phyloP scores from a whole-genome alignment of 2,888 invertebrate species.

The Cybosia mesomella region DNA sequence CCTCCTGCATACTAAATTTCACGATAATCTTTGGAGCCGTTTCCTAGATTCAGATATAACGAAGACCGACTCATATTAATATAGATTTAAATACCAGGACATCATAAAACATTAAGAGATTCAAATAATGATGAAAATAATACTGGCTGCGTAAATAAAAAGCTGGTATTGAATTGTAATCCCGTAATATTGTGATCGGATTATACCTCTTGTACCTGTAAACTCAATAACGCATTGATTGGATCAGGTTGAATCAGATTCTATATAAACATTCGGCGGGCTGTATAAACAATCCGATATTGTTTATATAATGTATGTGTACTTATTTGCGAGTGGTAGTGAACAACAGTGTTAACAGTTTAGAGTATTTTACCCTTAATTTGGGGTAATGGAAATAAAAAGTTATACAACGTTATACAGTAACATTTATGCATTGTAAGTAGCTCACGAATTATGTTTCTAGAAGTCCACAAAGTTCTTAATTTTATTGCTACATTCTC shows the following conservation, averaged over 20 bases:
- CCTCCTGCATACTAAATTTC: no score
- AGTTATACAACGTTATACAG: no score
- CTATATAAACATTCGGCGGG: constrained; percentile 52
- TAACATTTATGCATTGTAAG: no score
- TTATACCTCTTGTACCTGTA: constrained; percentile 52
- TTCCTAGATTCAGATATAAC: neutral
- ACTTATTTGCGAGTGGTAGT: neutral
- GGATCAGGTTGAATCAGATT: constrained; percentile 49
- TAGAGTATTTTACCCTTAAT: neutral
- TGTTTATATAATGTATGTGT: constrained; percentile 8
- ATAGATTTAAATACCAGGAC: neutral
- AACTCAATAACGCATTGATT: constrained; percentile 62
- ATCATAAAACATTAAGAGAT: neutral
- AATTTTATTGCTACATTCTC: no score
- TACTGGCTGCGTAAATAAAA: constrained; percentile 18
- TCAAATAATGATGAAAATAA: constrained; percentile 8
- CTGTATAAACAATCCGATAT: constrained; percentile 22
- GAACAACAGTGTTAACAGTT: neutral
- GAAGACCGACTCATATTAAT: neutral
- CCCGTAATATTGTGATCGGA: constrained; percentile 50
- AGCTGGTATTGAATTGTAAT: constrained; percentile 17
- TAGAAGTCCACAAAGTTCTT: no score
- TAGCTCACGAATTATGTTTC: no score
- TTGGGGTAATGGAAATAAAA: neutral
- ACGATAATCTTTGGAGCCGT: no score